These are phyloP conservation scores for Apeira syringaria DNA, from an alignment of 2,888 invertebrate species.

Conservation along the genomic window DNA sequence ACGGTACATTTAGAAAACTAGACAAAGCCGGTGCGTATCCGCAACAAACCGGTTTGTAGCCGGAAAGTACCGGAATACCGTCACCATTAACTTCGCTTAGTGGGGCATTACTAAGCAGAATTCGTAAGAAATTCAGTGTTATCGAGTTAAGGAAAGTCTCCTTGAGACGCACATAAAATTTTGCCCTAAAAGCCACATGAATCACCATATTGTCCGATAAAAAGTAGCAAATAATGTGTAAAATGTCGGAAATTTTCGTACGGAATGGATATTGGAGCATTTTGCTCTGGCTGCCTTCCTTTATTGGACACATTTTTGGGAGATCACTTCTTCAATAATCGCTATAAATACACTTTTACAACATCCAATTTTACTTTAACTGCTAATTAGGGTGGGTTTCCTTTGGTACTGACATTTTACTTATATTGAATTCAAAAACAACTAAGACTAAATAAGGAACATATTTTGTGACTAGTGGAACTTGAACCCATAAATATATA, in stretches of 20 bases:
- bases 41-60: constrained; percentile 25
- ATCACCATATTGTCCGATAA: constrained; percentile 26
- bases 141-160: constrained; percentile 27
- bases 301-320: constrained; percentile 11
- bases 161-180: constrained; percentile 27
- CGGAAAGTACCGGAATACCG: constrained; percentile 31
- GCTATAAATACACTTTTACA: neutral
- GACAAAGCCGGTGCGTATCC: constrained; percentile 26
- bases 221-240: constrained; percentile 22
- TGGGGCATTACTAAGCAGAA: constrained; percentile 35
- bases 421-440: too few relatives aligned
- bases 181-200: constrained; percentile 25
- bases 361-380: too few relatives aligned
- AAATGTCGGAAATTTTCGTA: constrained; percentile 12
- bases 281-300: constrained; percentile 8
- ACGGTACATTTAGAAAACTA: constrained; percentile 19
- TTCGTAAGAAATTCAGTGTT: constrained; percentile 36
- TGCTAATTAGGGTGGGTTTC: too few relatives aligned
- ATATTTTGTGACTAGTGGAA: too few relatives aligned
- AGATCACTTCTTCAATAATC: constrained; percentile 9
- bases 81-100: constrained; percentile 30
- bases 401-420: too few relatives aligned
- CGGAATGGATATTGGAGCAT: constrained; percentile 15
- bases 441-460: too few relatives aligned
- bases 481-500: too few relatives aligned